Evolutionary conservation across 2,888 invertebrate species (phyloP), one percentile per base, ranked within the genome.

Genomic region (Julus scanicus): DNA sequence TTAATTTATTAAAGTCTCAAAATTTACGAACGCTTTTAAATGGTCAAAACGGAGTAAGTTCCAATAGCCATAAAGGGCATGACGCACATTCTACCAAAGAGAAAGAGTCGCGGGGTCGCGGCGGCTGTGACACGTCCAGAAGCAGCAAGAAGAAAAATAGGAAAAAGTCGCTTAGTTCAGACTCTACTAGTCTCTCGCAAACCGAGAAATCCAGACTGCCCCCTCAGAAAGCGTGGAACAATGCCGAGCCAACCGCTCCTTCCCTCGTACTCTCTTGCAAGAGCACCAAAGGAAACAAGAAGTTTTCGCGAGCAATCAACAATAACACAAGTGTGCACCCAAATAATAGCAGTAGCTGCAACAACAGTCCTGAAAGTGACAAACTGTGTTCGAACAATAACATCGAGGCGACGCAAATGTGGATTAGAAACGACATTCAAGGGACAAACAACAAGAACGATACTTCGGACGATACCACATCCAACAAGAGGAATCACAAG

Each of bases 21-120:
- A 86, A 86, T 86, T 86, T 86, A 86, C 48, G 57, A 57, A 57
- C 86, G n/a, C n/a, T 86, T 29, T 39, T 86, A 3, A 80, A 80
- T 80, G 80, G 80, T 15, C 80, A 80, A 13, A 80, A 80, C 37
- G 80, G 37, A 37, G 37, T 13, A 8, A 15, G 15, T 80, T 13
- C 80, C 80, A 15, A 37, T 29, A 80, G 80, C 80, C 80, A 80
- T 13, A 80, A 37, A 37, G 80, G 80, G 80, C 80, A 80, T 4
- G 80, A 80, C 37, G 37, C 13, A 44, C 85, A 48, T 85, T 48
- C 48, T 85, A 48, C 85, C 49, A 85, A 85, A 85, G 85, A 87
- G 40, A 86, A 86, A 37, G 49, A 57, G 53, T n/a, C 9, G 49
- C 40, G 63, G 0, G 37, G n/a, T 57, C 86, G 57, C 39, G 86